These are phyloP conservation scores for Acleris cristana DNA, from an alignment of 2,888 invertebrate genomes.

Conservation along the genomic window DNA sequence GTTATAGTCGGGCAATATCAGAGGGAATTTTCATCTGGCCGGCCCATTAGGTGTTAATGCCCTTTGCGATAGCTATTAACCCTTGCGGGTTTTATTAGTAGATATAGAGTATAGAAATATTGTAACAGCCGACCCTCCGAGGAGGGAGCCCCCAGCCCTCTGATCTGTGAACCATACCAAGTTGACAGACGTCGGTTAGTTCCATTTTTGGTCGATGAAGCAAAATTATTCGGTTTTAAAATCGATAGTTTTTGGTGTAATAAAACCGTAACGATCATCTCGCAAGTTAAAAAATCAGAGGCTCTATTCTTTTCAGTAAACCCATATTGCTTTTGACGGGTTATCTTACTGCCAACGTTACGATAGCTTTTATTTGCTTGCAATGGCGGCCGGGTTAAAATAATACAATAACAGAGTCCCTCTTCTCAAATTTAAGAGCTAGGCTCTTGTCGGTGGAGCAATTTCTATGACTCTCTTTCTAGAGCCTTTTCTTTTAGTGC, in stretches of 20 bases:
- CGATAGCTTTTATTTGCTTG: too few relatives aligned
- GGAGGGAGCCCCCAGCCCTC: conserved; percentile 25
- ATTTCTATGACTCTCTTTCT: too few relatives aligned
- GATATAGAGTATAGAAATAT: conserved; percentile 16
- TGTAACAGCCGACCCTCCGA: conserved; percentile 24
- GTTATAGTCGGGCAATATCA: background rate
- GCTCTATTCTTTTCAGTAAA: too few relatives aligned
- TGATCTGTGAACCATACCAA: conserved; percentile 36
- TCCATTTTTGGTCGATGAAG: conserved; percentile 30
- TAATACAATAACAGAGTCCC: too few relatives aligned
- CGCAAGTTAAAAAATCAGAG: too few relatives aligned
- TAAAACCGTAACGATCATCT: background rate
- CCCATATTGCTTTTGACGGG: too few relatives aligned
- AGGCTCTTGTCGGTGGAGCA: too few relatives aligned
- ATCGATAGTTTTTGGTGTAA: background rate
- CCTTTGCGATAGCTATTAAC: conserved; percentile 4
- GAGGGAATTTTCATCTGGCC: background rate
- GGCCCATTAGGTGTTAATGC: background rate
- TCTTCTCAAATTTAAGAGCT: too few relatives aligned
- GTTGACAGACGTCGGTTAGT: conserved; percentile 33
- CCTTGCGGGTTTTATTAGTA: conserved; percentile 10
- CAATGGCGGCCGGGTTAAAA: too few relatives aligned
- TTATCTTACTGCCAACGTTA: too few relatives aligned
- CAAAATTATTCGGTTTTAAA: conserved; percentile 14
- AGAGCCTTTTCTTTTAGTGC: too few relatives aligned